A percentile compares a stretch with the other conserved stretches of the same genome.
Conservation (phyloP, 2,888 invertebrate genomes). For the Ctenicera cuprea region DNA sequence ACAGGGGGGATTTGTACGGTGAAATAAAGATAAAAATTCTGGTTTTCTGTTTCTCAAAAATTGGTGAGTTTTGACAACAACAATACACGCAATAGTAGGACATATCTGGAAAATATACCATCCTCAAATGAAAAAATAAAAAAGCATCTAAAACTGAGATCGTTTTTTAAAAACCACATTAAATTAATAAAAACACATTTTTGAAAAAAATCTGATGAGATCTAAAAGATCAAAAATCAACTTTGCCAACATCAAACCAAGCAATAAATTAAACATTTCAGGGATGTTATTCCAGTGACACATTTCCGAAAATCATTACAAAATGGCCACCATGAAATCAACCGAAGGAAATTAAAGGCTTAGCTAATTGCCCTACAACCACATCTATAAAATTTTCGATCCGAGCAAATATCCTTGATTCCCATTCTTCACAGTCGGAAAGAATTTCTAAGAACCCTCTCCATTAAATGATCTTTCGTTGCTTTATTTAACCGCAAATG, state of each 20-base stretch:
- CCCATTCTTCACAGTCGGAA: neutral
- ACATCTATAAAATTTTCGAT: neutral
- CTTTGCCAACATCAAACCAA: neutral
- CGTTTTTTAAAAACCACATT: no score
- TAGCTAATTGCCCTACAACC: neutral
- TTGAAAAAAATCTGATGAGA: no score
- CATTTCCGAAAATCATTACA: constrained; percentile 13
- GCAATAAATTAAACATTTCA: neutral
- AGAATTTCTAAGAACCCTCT: neutral
- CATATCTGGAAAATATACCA: no score
- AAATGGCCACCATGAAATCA: neutral
- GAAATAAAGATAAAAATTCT: no score
- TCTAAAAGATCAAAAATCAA: no score
- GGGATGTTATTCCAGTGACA: neutral
- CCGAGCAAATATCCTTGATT: neutral
- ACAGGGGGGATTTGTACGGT: no score
- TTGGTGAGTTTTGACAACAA: no score
- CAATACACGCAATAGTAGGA: no score
- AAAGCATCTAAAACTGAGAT: no score
- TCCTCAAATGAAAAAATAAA: no score
- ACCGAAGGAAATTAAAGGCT: constrained; percentile 9
- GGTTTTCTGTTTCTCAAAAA: no score
- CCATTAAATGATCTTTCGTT: neutral
- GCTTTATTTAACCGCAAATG: neutral
- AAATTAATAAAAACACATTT: no score